These are phyloP conservation scores for Sturnira hondurensis DNA, from an alignment of 2,113 vertebrate genomes.

Conservation along the genomic window DNA sequence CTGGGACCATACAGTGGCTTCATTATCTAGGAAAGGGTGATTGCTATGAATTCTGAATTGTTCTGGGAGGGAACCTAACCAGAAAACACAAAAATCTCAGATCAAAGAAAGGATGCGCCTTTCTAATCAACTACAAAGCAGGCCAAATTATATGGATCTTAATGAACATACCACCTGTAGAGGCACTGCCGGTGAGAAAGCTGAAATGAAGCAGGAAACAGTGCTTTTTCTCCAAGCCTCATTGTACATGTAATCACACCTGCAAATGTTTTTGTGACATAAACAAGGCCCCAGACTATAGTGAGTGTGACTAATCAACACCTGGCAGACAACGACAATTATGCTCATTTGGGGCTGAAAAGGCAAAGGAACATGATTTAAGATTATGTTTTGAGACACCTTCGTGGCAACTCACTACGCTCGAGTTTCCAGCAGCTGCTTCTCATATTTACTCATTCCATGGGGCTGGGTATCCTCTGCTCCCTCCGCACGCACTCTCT, in stretches of 20 bases:
- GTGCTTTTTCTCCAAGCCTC: not conserved
- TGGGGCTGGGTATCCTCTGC: not conserved
- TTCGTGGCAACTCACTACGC: not conserved
- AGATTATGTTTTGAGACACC: not conserved
- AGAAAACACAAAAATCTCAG: not conserved
- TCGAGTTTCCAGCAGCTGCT: not conserved
- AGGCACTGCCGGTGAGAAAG: not conserved
- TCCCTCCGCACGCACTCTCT: not conserved
- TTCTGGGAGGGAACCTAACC: not conserved
- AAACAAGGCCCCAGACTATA: not conserved
- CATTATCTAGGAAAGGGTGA: not conserved
- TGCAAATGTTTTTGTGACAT: not conserved
- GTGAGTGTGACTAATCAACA: not conserved
- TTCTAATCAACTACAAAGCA: not conserved
- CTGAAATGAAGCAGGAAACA: not conserved
- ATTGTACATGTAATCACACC: not conserved
- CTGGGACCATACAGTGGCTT: not conserved
- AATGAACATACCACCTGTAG: not conserved
- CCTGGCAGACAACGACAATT: not conserved
- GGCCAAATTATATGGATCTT: not conserved
- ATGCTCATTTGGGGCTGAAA: not conserved
- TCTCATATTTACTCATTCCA: not conserved
- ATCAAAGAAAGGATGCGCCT: not conserved
- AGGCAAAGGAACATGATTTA: not conserved
- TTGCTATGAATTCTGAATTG: not conserved